A percentile compares a stretch with the other conserved stretches of the same genome.
Evolutionary conservation across 1,140 invertebrate genomes (phyloP).

Genomic region (Anthonomus grandis): DNA sequence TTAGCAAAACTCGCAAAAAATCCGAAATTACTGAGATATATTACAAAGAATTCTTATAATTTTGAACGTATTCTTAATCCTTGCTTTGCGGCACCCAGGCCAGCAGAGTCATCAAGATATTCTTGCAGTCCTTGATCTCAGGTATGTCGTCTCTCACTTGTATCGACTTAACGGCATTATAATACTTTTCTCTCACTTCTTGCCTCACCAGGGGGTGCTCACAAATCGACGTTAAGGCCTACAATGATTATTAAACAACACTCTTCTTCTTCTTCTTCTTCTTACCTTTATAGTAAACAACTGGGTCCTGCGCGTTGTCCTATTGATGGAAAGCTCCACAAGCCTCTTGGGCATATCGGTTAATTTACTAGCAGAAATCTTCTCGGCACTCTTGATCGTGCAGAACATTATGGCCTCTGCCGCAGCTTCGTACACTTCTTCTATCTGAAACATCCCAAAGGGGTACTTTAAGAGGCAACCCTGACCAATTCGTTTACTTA

Average conservation of each 20-base stretch:
- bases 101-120: constrained; percentile 14
- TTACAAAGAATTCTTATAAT: background rate
- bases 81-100: constrained; percentile 11
- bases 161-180: constrained; percentile 25
- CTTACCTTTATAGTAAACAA: constrained; percentile 38
- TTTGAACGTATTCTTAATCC: background rate
- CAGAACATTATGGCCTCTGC: constrained; percentile 40
- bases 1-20: too few relatives aligned
- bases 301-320: constrained; percentile 31
- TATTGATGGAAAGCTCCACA: constrained; percentile 32
- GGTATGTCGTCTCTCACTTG: constrained; percentile 16
- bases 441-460: constrained; percentile 23
- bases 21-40: too few relatives aligned
- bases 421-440: constrained; percentile 34
- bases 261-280: background rate
- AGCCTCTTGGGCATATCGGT: constrained; percentile 32
- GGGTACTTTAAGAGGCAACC: background rate
- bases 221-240: constrained; percentile 38
- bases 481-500: constrained; percentile 13
- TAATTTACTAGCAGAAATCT: constrained; percentile 34
- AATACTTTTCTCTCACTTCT: constrained; percentile 30
- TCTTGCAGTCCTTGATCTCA: constrained; percentile 10
- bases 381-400: constrained; percentile 37
- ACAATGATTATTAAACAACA: background rate
- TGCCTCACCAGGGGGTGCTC: constrained; percentile 36